Evolutionary conservation across 2,888 invertebrate genomes (phyloP).

Genomic region (Coelopa pilipes): DNA sequence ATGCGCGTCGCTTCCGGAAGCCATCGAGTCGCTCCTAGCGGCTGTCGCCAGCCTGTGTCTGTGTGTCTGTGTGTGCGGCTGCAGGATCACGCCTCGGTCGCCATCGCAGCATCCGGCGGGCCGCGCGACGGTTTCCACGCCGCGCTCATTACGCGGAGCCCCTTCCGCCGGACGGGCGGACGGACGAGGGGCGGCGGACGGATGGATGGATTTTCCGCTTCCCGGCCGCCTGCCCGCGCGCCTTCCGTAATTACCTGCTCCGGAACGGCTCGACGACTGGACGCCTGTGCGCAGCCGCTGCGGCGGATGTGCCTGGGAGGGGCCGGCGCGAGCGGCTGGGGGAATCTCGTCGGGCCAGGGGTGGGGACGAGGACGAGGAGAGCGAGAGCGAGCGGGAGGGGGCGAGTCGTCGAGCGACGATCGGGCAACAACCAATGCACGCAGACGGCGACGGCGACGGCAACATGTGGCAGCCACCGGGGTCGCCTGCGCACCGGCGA

Average conservation of each 20-base stretch:
- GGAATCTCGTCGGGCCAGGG: background rate
- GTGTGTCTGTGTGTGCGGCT: background rate
- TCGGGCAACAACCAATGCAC: conserved; percentile 20
- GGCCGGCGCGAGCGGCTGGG: background rate
- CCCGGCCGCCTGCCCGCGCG: background rate
- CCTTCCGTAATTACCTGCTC: conserved; percentile 29
- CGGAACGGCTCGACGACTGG: too few species aligned
- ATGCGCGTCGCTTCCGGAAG: conserved; percentile 18
- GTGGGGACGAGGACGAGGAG: conserved; percentile 2
- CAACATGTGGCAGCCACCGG: conserved; percentile 8
- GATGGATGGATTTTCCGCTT: background rate
- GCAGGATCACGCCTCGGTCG: background rate
- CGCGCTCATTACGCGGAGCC: background rate
- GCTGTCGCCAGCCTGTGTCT: conserved; percentile 13
- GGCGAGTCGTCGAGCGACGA: conserved; percentile 34
- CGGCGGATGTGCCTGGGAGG: conserved; percentile 52
- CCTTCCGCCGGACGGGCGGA: background rate
- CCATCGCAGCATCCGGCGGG: conserved; percentile 25
- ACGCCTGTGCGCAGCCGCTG: conserved; percentile 35
- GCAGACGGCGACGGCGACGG: background rate
- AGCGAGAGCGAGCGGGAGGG: background rate
- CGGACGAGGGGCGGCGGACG: background rate
- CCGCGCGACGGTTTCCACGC: background rate
- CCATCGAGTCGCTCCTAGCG: conserved; percentile 21
- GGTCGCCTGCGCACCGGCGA: background rate